These are phyloP conservation scores for Lottia gigantea DNA, from an alignment of 2,888 invertebrate genomes.

Conservation along the genomic window DNA sequence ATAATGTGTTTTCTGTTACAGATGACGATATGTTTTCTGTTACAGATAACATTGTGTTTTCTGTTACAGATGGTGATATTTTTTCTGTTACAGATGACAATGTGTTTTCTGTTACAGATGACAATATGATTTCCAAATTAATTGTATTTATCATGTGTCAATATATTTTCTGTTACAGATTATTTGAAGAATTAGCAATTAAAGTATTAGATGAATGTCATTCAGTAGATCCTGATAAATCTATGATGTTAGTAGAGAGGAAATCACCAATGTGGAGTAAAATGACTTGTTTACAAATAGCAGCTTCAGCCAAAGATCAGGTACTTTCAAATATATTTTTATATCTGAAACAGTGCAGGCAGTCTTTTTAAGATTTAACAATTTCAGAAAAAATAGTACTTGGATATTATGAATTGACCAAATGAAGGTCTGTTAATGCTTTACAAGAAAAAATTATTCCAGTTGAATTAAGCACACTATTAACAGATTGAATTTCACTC, in stretches of 20 bases:
- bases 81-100: neutral
- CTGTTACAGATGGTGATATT: neutral
- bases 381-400: too few species aligned
- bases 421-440: too few species aligned
- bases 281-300: constrained; percentile 66
- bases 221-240: constrained; percentile 62
- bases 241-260: constrained; percentile 64
- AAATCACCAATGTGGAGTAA: constrained; percentile 64
- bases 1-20: neutral
- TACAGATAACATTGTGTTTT: neutral
- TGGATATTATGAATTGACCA: too few species aligned
- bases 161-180: constrained; percentile 36
- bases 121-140: neutral
- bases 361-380: too few species aligned
- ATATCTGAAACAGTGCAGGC: too few species aligned
- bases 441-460: too few species aligned
- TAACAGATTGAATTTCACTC: too few species aligned
- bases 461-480: too few species aligned
- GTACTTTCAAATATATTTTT: constrained; percentile 25
- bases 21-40: neutral
- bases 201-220: constrained; percentile 66
- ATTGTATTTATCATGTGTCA: neutral
- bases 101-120: too few species aligned
- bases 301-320: constrained; percentile 60
- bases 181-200: constrained; percentile 66